phyloP scores from a whole-genome alignment of 2,113 vertebrate genomes.

The Amazona guildingii region DNA sequence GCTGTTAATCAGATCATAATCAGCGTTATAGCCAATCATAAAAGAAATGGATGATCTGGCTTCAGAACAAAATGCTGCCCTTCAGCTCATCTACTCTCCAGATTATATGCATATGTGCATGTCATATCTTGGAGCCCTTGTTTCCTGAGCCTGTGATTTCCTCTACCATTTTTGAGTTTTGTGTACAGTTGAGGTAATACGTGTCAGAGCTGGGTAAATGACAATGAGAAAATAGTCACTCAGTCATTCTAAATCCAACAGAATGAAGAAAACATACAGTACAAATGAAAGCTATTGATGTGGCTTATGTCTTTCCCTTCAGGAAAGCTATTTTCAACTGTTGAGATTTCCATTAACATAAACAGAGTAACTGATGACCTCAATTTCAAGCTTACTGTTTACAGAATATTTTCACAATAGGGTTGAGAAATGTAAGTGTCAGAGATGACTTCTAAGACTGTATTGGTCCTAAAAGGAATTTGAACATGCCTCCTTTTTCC shows the following conservation, averaged over 20 bases:
- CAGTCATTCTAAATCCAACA: not conserved
- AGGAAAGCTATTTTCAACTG: not conserved
- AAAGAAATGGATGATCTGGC: not conserved
- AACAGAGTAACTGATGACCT: not conserved
- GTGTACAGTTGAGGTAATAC: not conserved
- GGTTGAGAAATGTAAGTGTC: not conserved
- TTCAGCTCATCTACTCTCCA: not conserved
- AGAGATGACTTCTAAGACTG: not conserved
- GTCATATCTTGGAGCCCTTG: not conserved
- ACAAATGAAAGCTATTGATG: not conserved
- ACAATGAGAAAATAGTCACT: not conserved
- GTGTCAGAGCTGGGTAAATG: not conserved
- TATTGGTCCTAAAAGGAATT: not conserved
- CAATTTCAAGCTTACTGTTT: not conserved
- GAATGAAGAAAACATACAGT: not conserved
- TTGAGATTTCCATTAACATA: not conserved
- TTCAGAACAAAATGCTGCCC: not conserved
- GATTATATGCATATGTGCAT: not conserved
- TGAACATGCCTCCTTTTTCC: not conserved
- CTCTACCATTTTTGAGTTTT: not conserved
- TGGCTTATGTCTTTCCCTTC: not conserved
- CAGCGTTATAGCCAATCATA: not conserved
- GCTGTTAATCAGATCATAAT: conserved; percentile 1
- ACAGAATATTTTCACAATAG: not conserved
- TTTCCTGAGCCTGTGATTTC: not conserved